phyloP scores from a whole-genome alignment of 2,888 invertebrate genomes.

The Drosophila antonietae region DNA sequence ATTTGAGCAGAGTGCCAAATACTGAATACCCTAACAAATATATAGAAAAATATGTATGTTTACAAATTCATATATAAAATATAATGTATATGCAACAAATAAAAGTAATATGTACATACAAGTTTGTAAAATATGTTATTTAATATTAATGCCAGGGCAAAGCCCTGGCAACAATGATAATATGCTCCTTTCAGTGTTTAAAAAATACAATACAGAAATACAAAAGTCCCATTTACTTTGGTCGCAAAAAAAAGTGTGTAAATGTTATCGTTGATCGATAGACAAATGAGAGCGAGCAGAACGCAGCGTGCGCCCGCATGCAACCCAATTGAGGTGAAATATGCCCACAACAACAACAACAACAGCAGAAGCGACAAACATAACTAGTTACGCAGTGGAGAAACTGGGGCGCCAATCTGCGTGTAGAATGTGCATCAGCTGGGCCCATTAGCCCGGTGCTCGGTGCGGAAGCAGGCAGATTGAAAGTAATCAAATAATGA shows the following conservation, averaged over 20 bases:
- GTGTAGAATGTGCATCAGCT: constrained; percentile 45
- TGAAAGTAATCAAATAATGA: constrained; percentile 71
- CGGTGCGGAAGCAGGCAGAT: constrained; percentile 63
- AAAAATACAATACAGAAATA: too few relatives aligned
- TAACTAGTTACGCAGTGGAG: constrained; percentile 24
- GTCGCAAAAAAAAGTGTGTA: neutral
- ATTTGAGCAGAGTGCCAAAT: neutral
- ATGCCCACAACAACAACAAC: constrained; percentile 9
- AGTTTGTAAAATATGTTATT: too few relatives aligned
- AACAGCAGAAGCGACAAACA: neutral
- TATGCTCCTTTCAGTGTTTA: neutral
- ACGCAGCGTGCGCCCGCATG: constrained; percentile 54
- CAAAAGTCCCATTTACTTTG: constrained; percentile 10
- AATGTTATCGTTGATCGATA: constrained; percentile 46
- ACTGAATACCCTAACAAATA: neutral
- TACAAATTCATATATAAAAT: neutral
- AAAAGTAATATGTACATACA: too few relatives aligned
- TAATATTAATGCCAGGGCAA: neutral
- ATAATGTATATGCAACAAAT: too few relatives aligned
- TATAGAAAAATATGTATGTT: neutral
- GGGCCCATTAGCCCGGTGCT: constrained; percentile 17
- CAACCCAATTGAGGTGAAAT: constrained; percentile 51
- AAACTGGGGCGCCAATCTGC: constrained; percentile 52
- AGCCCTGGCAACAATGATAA: neutral
- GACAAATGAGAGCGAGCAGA: constrained; percentile 17